Base-by-base conservation (phyloP, 2,888 invertebrate species). In the Apoda limacodes region DNA sequence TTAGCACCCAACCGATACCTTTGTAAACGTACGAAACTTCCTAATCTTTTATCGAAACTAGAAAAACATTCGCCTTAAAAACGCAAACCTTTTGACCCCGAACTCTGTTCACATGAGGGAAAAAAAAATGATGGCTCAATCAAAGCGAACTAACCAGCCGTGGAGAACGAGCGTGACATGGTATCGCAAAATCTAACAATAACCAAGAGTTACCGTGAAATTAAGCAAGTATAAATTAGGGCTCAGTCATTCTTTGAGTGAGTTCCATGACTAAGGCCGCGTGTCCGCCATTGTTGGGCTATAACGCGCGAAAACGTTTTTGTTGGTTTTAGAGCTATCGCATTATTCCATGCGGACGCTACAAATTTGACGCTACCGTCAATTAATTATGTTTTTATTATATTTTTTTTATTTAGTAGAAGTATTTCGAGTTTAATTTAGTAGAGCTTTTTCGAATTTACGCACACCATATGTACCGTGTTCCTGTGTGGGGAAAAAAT, bases 151-250 rank as follows among this genome's bases (percentile, higher is more conserved):
- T 64, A 68, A 80, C 61, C 55, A 64, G 63, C 54, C 72, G 66
- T 48, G 43, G 49, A 76, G 63, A 76, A 80, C 60, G n/a, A 68
- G 60, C 75, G 52, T 76, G 68, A 59, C 66, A 75, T 59, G 54
- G 68, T 56, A 66, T 70, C 60, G 62, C 66, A 30, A 59, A 60
- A 62, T 68, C 65, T 57, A 60, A 75, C 78, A 76, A 76, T 72
- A 58, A 60, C 51, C 62, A 71, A 61, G 66, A 72, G 60, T 60
- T 53, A 61, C 55, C 76, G 70, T 78, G 71, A 80, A 80, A 80
- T 78, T 68, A 74, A 66, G 45, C 50, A 55, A 48, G 58, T 58
- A 63, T 61, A 58, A 74, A 68, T 75, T 66, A 74, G 68, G 70
- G 71, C 70, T 55, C 60, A 58, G 51, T 62, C 58, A 62, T 61